Base-by-base conservation (phyloP, 2,113 vertebrate genomes). In the Ursus arctos region DNA sequence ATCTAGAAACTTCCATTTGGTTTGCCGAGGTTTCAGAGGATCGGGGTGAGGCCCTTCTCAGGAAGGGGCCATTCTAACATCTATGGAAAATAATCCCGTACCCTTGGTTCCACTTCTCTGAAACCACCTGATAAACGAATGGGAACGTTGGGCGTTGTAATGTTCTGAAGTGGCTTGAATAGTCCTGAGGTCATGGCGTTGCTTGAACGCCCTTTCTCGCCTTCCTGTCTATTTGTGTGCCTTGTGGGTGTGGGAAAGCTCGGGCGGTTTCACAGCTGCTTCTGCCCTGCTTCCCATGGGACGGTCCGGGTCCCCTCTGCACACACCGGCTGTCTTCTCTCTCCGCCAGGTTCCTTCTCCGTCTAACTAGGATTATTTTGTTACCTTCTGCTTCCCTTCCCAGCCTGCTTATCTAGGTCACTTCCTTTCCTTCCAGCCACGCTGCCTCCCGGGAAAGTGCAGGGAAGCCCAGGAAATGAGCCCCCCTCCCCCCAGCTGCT, bases 61-160 rank as follows among this genome's bases (percentile, higher is more conserved):
- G 65, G 95, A 97, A 88, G 89, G 81, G 65, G 13, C 88, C 89
- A 26, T 57, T 89, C 94, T 85, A 94, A 95, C 57, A 94, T 80
- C 49, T 80, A 5, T 72, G 94, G 67, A 91, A 98, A 98, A 97
- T 96, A 90, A 81, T 88, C 82, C 19, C 26, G 3, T 36, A 87
- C 97, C 86, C 88, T 95, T 97, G 74, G n/a, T 72, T 97, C 28
- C 24, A 94, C 47, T 94, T 96, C 65, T 88, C 95, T 98, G 97
- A 93, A 86, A 94, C 84, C 83, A 97, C 55, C 94, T 95, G 95
- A 96, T 98, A 80, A 82, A 90, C 74, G 53, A 86, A 85, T 97
- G 72, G 97, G 94, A 96, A 95, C 81, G 59, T 86, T 88, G 92
- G 81, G 84, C 88, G 61, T 93, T 98, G 96, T 69, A 74, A 53